A percentile compares a stretch with the other conserved stretches of the same genome.
Conservation (phyloP, 2,797 vertebrate genomes). For the Falco biarmicus region DNA sequence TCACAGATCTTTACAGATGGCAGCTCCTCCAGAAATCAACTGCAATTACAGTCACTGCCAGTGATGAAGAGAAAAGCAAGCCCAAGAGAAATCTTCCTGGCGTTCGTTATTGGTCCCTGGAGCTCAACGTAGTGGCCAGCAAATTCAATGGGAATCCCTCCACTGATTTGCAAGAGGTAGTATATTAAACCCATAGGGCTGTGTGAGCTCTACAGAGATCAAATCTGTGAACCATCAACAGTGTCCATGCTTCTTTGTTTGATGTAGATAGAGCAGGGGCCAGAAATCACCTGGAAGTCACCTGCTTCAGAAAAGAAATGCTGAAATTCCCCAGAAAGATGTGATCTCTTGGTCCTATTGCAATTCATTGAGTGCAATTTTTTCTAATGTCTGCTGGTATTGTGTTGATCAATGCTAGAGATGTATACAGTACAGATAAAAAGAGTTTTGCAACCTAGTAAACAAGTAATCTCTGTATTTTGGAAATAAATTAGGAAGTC, state of each 20-base stretch:
- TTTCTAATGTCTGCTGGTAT: neutral
- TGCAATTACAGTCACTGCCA: neutral
- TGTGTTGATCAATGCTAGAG: neutral
- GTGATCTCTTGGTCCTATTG: neutral
- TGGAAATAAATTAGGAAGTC: neutral
- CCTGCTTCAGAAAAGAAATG: neutral
- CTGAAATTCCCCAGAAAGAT: neutral
- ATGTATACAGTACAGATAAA: neutral
- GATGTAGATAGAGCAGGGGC: neutral
- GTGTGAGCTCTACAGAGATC: neutral
- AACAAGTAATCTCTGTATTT: neutral
- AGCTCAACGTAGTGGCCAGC: neutral
- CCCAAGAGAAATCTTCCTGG: neutral
- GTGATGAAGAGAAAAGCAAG: neutral
- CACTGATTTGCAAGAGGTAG: neutral
- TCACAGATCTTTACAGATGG: neutral
- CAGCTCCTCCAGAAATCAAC: neutral
- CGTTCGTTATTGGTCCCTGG: neutral
- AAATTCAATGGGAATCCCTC: neutral
- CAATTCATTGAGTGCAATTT: neutral
- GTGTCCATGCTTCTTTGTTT: neutral
- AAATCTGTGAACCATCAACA: neutral
- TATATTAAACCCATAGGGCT: neutral
- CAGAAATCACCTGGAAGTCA: neutral
- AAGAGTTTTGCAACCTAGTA: neutral